phyloP scores from a whole-genome alignment of 53 echinoderm and acorn worm species.

The Antedon mediterranea region DNA sequence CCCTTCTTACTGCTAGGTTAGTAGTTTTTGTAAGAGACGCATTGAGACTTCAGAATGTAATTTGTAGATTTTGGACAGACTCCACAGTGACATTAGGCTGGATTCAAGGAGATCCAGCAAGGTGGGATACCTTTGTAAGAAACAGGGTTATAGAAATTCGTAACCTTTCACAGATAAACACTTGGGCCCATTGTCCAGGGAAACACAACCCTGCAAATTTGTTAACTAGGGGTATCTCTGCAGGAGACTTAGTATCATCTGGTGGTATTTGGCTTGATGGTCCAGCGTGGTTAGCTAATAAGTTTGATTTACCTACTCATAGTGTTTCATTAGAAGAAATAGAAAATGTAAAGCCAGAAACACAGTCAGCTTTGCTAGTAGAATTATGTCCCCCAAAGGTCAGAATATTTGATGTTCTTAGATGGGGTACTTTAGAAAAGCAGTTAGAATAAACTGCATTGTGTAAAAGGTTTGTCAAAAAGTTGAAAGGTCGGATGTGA shows the following conservation, averaged over 20 bases:
- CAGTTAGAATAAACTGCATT: conserved; percentile 7
- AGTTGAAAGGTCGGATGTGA: not conserved
- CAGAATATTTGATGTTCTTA: not conserved
- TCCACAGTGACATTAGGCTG: conserved; percentile 3
- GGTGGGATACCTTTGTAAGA: not conserved
- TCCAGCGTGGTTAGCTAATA: not conserved
- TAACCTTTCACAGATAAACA: not conserved
- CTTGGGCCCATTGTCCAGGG: not conserved
- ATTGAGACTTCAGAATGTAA: conserved; percentile 7
- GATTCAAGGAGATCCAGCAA: conserved; percentile 5
- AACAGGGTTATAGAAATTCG: not conserved
- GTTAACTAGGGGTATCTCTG: not conserved
- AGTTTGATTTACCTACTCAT: not conserved
- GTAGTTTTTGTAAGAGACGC: not conserved
- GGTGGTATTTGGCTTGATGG: not conserved
- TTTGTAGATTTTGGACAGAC: conserved; percentile 4
- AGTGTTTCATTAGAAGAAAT: not conserved
- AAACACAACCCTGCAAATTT: not conserved
- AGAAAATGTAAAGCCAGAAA: not conserved
- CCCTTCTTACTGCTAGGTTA: conserved; percentile 12
- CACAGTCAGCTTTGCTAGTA: not conserved
- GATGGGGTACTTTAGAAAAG: conserved; percentile 5
- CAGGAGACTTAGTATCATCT: not conserved
- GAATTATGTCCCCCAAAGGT: too few species aligned
- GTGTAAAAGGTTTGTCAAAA: not conserved